phyloP scores from a whole-genome alignment of 1,140 invertebrate genomes.

The Idris sp. region DNA sequence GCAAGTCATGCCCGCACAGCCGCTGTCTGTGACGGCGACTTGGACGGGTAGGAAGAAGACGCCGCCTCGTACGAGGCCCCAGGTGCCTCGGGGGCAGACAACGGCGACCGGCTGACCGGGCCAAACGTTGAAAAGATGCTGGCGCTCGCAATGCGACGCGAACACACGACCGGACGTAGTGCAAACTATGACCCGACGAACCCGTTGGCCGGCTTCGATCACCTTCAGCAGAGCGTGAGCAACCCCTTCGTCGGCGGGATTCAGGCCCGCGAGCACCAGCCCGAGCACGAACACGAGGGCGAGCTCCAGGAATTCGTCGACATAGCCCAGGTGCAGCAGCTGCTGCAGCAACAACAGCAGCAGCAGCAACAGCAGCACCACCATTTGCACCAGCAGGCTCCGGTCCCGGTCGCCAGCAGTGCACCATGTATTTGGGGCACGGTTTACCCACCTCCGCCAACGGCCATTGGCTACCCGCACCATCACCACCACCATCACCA shows the following conservation, averaged over 20 bases:
- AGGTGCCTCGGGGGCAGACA: constrained; percentile 16
- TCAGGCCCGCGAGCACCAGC: constrained; percentile 65
- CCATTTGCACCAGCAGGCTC: constrained; percentile 66
- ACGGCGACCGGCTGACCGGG: constrained; percentile 49
- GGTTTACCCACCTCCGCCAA: constrained; percentile 73
- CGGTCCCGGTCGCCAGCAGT: constrained; percentile 45
- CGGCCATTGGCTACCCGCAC: constrained; percentile 69
- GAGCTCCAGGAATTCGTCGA: constrained; percentile 75
- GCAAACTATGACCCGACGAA: constrained; percentile 72
- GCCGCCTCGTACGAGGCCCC: constrained; percentile 19
- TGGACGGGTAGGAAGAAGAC: constrained; percentile 19
- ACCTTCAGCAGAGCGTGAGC: constrained; percentile 68
- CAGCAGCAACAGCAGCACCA: constrained; percentile 72
- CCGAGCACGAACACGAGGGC: constrained; percentile 67
- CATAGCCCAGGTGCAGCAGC: constrained; percentile 74
- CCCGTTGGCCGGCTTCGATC: constrained; percentile 73
- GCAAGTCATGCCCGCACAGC: constrained; percentile 66
- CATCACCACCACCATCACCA: constrained; percentile 69
- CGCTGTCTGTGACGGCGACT: constrained; percentile 41
- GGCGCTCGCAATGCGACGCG: constrained; percentile 77
- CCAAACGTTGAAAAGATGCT: constrained; percentile 75
- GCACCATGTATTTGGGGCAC: constrained; percentile 72
- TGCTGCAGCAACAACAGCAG: constrained; percentile 73
- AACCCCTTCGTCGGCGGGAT: constrained; percentile 69
- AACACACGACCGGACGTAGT: constrained; percentile 75